Evolutionary conservation across 2,113 vertebrate genomes (phyloP).

Genomic region (Gallinago media): DNA sequence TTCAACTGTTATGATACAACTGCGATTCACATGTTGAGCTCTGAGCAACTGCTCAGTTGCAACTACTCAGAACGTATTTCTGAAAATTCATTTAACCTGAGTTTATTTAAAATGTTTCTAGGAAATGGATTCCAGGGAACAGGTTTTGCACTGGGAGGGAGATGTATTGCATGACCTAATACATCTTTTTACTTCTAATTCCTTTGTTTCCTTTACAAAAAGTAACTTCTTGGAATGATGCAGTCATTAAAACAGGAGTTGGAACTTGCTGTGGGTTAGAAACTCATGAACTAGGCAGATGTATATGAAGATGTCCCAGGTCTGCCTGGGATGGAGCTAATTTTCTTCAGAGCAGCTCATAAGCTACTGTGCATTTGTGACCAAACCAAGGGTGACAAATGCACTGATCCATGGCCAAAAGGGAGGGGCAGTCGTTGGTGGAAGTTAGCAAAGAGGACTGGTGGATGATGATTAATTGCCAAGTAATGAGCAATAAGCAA

Average conservation of each 20-base stretch:
- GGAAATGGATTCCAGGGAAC: not conserved
- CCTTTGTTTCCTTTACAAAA: not conserved
- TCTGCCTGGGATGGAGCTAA: not conserved
- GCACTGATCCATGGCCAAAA: rapidly evolving
- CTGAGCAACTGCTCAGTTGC: not conserved
- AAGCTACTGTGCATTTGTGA: rapidly evolving
- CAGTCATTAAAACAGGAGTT: not conserved
- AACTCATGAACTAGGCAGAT: not conserved
- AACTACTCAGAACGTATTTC: not conserved
- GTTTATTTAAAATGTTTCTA: not conserved
- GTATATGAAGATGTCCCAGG: not conserved
- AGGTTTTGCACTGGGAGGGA: not conserved
- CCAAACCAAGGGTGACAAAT: not conserved
- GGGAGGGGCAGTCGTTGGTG: rapidly evolving
- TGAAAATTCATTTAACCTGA: not conserved
- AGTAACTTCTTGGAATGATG: not conserved
- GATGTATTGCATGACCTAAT: not conserved
- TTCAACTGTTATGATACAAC: not conserved
- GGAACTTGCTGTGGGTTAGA: not conserved
- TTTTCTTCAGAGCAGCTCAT: rapidly evolving
- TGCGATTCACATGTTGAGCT: not conserved
- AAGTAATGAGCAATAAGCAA: no score
- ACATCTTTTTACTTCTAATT: not conserved
- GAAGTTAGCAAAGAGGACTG: not conserved
- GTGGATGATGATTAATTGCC: rapidly evolving